Conservation (phyloP, 2,113 vertebrate species). For the Perca flavescens region DNA sequence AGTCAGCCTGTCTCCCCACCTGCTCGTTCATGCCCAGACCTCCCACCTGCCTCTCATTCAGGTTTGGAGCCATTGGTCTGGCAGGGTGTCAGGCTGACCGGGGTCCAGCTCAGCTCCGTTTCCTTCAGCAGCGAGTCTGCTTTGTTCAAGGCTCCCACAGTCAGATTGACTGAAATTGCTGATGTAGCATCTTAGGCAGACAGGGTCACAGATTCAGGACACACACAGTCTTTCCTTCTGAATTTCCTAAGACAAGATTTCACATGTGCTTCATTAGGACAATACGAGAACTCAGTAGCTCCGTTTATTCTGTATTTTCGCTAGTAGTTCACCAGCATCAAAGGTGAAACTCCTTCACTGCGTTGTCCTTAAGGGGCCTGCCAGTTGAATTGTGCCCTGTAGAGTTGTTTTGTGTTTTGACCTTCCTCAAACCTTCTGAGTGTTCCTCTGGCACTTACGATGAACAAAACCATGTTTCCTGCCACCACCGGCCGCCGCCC, state of each 20-base stretch:
- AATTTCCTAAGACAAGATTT: slow-evolving; percentile 13
- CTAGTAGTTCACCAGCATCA: background rate
- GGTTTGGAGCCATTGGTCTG: slow-evolving; percentile 66
- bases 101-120: slow-evolving; percentile 38
- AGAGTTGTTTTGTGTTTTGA: slow-evolving; percentile 55
- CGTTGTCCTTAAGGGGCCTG: slow-evolving; percentile 37
- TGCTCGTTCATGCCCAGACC: slow-evolving; percentile 51
- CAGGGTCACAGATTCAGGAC: slow-evolving; percentile 4
- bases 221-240: background rate
- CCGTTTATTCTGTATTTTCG: background rate
- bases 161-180: slow-evolving; percentile 23
- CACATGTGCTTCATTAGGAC: background rate
- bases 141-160: slow-evolving; percentile 27
- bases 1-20: slow-evolving; percentile 51
- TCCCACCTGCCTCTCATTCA: slow-evolving; percentile 67
- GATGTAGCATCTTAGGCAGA: slow-evolving; percentile 26
- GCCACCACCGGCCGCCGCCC: slow-evolving; percentile 42
- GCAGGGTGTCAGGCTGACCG: slow-evolving; percentile 34
- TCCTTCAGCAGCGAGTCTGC: slow-evolving; percentile 10
- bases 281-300: background rate
- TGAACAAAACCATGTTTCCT: slow-evolving; percentile 70
- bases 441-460: slow-evolving; percentile 64
- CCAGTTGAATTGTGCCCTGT: slow-evolving; percentile 30
- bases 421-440: slow-evolving; percentile 51
- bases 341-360: slow-evolving; percentile 20